Evolutionary conservation across 2,888 invertebrate species (phyloP).

Genomic region (Apamea anceps): DNA sequence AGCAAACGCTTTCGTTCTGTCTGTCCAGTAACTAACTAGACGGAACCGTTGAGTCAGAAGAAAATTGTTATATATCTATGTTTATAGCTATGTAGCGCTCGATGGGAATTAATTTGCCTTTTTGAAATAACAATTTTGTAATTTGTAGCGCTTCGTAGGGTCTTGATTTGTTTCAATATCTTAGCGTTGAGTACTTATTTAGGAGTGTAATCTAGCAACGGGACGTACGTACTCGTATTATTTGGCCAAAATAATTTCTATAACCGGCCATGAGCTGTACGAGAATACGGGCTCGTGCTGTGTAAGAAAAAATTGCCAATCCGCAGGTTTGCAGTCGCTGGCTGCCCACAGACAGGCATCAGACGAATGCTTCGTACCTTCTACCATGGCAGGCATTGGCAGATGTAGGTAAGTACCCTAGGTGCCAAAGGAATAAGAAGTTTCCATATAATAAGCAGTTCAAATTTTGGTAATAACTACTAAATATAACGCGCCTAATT

Average conservation of each 20-base stretch:
- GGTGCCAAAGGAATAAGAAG: not conserved
- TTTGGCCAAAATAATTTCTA: not conserved
- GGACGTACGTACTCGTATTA: not conserved
- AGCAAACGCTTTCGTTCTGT: conserved; percentile 77
- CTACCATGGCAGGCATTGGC: not conserved
- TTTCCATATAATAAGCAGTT: not conserved
- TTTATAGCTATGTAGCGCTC: conserved; percentile 22
- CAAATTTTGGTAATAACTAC: not conserved
- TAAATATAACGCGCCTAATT: not conserved
- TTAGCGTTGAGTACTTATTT: not conserved
- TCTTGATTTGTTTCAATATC: conserved; percentile 33
- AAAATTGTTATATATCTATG: conserved; percentile 40
- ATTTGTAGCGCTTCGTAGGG: conserved; percentile 36
- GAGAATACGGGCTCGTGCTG: not conserved
- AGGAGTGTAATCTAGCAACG: not conserved
- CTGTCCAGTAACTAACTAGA: conserved; percentile 73
- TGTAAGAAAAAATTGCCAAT: not conserved
- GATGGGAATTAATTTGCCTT: conserved; percentile 44
- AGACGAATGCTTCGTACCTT: not conserved
- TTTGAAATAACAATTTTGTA: conserved; percentile 24
- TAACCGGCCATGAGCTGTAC: not conserved
- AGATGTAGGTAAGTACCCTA: too few relatives aligned
- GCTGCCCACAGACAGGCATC: too few relatives aligned
- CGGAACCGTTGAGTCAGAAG: conserved; percentile 55
- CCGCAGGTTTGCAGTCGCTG: too few relatives aligned